phyloP scores from a whole-genome alignment of 2,888 invertebrate species.

The Spicauda simplicius region DNA sequence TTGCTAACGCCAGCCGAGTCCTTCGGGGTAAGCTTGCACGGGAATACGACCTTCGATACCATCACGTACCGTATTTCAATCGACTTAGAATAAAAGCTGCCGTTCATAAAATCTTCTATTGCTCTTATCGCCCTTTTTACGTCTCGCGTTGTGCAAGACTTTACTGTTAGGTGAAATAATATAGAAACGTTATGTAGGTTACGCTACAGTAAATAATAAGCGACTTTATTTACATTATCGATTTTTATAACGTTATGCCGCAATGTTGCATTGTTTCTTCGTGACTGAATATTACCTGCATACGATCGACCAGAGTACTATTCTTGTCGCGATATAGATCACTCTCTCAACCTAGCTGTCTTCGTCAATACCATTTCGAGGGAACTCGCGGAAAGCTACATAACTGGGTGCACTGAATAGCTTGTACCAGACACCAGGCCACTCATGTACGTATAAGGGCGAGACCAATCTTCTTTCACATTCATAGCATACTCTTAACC shows the following conservation, averaged over 20 bases:
- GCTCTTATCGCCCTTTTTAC: neutral
- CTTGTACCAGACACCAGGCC: conserved; percentile 46
- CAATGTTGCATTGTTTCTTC: neutral
- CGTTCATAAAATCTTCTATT: conserved; percentile 5
- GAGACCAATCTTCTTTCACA: conserved; percentile 44
- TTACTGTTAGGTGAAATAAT: neutral
- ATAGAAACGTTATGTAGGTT: conserved; percentile 8
- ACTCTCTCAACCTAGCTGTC: conserved; percentile 21
- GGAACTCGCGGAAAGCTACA: conserved; percentile 47
- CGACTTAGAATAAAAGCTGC: neutral
- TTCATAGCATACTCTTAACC: conserved; percentile 42
- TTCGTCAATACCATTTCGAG: conserved; percentile 41
- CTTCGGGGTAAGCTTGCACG: conserved; percentile 60
- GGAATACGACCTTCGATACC: conserved; percentile 48
- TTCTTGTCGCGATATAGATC: conserved; percentile 23
- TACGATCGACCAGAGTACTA: conserved; percentile 10
- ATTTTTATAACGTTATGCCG: neutral
- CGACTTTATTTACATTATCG: neutral
- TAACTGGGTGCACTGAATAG: conserved; percentile 48
- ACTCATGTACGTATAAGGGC: conserved; percentile 46
- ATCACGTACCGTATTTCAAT: conserved; percentile 2
- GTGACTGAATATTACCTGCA: neutral
- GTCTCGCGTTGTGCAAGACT: conserved; percentile 6
- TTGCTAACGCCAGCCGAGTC: conserved; percentile 56
- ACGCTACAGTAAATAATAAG: neutral